phyloP scores from a whole-genome alignment of 2,113 vertebrate species.

The Bothrops jararaca region DNA sequence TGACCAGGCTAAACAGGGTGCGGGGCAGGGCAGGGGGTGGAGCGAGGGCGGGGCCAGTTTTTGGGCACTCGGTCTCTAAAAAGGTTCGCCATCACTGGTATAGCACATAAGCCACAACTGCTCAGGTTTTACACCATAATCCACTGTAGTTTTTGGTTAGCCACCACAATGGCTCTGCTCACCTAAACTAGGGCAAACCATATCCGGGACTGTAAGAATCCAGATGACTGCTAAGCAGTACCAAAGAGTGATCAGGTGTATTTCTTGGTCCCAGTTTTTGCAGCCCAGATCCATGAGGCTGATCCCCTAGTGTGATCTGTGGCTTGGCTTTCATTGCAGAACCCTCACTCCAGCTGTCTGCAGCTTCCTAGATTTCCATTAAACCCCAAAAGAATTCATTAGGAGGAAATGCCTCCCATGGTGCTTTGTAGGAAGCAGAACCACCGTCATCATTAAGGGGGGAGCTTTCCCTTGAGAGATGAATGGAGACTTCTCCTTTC shows the following conservation, averaged over 20 bases:
- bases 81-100: no score
- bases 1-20: no score
- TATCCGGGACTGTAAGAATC: neutral
- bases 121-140: neutral
- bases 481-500: neutral
- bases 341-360: neutral
- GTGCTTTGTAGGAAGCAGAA: neutral
- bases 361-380: neutral
- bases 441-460: neutral
- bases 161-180: neutral
- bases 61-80: no score
- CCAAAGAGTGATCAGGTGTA: neutral
- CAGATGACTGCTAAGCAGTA: neutral
- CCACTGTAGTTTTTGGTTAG: neutral
- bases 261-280: neutral
- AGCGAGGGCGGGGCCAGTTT: no score
- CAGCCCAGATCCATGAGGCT: neutral
- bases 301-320: neutral
- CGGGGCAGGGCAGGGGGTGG: no score
- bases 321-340: neutral
- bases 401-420: neutral
- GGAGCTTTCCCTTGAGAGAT: neutral
- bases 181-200: neutral
- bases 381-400: neutral
- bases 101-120: neutral